These are phyloP conservation scores for Erpobdella octoculata DNA, from an alignment of 2,888 invertebrate genomes.

Conservation along the genomic window DNA sequence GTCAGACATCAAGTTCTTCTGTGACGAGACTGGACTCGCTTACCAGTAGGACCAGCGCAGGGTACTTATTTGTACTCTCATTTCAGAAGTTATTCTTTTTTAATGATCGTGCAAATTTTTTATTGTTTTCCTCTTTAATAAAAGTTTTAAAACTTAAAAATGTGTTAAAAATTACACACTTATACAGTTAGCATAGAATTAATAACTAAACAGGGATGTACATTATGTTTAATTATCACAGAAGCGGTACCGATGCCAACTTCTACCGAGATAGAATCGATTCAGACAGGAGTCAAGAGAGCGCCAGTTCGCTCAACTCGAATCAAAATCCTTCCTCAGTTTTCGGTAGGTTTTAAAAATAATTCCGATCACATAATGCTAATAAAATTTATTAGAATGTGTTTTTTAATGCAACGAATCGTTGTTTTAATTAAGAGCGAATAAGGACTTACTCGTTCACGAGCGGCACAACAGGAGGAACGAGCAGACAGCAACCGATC, in stretches of 20 bases:
- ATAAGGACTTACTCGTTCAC: not conserved
- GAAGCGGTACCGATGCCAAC: not conserved
- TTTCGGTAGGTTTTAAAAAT: not conserved
- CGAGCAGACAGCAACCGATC: constrained; percentile 45
- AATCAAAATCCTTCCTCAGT: constrained; percentile 19
- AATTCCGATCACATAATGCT: no score
- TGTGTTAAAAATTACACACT: no score
- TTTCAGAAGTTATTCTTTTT: constrained; percentile 29
- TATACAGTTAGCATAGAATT: no score
- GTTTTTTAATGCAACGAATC: not conserved
- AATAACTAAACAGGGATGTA: no score
- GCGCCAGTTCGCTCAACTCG: constrained; percentile 27
- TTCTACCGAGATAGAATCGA: constrained; percentile 42
- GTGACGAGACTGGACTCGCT: constrained; percentile 26
- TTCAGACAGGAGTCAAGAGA: constrained; percentile 40
- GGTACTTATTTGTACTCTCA: constrained; percentile 30
- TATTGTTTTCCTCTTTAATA: not conserved
- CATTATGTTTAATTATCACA: no score
- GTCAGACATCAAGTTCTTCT: constrained; percentile 34
- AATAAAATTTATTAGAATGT: not conserved
- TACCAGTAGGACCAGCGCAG: constrained; percentile 38
- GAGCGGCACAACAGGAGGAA: constrained; percentile 36
- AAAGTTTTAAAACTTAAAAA: no score
- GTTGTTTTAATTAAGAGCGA: not conserved
- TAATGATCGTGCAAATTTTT: not conserved